Percentiles rank a stretch among this genome's conserved stretches.
Conservation (phyloP, 2,888 invertebrate genomes). For the Ceratothoa steindachneri region DNA sequence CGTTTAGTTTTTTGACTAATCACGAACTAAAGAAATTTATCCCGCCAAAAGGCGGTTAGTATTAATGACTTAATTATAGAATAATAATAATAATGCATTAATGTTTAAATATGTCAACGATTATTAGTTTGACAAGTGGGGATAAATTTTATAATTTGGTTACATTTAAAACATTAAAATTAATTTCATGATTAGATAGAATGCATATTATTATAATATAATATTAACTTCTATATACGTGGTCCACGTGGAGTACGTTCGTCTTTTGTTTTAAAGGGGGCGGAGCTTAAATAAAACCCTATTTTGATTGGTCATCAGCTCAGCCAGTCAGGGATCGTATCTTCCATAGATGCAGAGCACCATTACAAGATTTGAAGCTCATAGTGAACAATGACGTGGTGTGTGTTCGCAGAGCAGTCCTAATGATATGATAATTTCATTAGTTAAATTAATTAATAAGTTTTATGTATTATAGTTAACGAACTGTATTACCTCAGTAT, state of each 20-base stretch:
- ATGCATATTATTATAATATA: too few relatives aligned
- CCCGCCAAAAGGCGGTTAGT: too few relatives aligned
- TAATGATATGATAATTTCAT: constrained; percentile 10
- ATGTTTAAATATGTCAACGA: too few relatives aligned
- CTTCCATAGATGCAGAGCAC: constrained; percentile 9
- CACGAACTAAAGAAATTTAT: neutral
- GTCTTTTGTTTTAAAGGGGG: constrained; percentile 7
- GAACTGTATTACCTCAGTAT: neutral
- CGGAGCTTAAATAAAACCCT: neutral
- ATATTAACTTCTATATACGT: too few relatives aligned
- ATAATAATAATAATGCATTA: too few relatives aligned
- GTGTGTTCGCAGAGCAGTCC: neutral
- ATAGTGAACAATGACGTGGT: constrained; percentile 11
- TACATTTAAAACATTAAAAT: too few relatives aligned
- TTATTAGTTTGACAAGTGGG: too few relatives aligned
- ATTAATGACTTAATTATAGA: too few relatives aligned
- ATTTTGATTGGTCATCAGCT: neutral
- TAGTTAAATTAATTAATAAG: neutral
- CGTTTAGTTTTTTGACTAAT: neutral
- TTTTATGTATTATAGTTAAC: neutral
- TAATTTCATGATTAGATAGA: too few relatives aligned
- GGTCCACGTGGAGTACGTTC: neutral
- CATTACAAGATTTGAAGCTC: constrained; percentile 15
- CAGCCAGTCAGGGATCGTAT: neutral
- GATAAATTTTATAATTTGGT: too few relatives aligned